These are phyloP conservation scores for Xylota segnis DNA, from an alignment of 2,888 invertebrate genomes.

Conservation along the genomic window DNA sequence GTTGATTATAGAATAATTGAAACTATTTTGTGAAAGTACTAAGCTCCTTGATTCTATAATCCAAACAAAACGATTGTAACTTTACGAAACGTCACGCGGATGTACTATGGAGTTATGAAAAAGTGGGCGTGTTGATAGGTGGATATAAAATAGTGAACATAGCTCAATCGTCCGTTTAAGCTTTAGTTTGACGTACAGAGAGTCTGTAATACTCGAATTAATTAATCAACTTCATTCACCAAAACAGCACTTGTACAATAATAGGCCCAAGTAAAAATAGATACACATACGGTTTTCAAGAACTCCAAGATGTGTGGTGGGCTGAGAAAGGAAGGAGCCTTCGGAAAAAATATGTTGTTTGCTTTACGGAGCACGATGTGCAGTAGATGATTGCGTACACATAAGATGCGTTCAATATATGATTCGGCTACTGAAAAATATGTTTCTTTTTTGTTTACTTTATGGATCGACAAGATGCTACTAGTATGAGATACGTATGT, in stretches of 20 bases:
- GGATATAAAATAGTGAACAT: no score
- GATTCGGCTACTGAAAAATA: slow-evolving; percentile 8
- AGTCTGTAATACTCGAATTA: no score
- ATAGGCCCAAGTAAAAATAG: not conserved
- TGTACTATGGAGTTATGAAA: no score
- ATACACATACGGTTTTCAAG: slow-evolving; percentile 8
- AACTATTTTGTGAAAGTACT: no score
- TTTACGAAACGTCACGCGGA: no score
- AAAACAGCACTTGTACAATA: slow-evolving; percentile 27
- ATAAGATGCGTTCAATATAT: slow-evolving; percentile 8
- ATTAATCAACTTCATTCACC: not conserved
- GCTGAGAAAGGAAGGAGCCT: not conserved
- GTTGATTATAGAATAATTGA: no score
- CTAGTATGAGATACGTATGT: not conserved
- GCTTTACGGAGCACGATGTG: slow-evolving; percentile 9
- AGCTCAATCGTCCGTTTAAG: no score
- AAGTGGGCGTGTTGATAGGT: no score
- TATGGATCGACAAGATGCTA: slow-evolving; percentile 12
- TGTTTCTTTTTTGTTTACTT: not conserved
- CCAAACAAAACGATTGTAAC: no score
- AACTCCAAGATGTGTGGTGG: slow-evolving; percentile 6
- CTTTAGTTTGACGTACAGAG: no score
- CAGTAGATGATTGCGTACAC: slow-evolving; percentile 15
- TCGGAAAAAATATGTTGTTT: slow-evolving; percentile 14
- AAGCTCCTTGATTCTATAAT: no score